These are phyloP conservation scores for Planiliza haematocheilus DNA, from an alignment of 2,113 vertebrate species.

Conservation along the genomic window DNA sequence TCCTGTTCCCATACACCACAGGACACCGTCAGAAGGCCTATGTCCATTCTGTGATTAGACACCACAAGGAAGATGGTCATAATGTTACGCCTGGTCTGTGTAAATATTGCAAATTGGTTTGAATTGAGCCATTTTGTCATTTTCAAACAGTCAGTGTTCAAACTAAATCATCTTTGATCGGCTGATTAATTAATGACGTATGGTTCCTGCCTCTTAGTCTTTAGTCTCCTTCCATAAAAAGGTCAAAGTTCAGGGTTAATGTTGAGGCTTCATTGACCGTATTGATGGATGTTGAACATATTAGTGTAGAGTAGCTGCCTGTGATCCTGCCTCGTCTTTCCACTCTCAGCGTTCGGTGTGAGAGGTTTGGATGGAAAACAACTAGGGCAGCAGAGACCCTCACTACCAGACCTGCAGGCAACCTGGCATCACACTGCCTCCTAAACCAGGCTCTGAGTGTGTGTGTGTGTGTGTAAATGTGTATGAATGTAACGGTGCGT, in stretches of 20 bases:
- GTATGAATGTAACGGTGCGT: slow-evolving; percentile 1
- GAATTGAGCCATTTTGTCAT: too few species aligned
- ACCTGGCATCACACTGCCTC: slow-evolving; percentile 58
- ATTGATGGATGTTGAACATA: slow-evolving; percentile 6
- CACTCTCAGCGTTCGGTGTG: not conserved
- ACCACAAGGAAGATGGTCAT: too few species aligned
- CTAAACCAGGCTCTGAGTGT: slow-evolving; percentile 13
- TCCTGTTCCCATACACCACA: too few species aligned
- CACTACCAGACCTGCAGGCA: slow-evolving; percentile 60
- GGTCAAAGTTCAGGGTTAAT: not conserved
- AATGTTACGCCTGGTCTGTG: too few species aligned
- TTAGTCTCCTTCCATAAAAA: not conserved
- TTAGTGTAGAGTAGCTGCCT: slow-evolving; percentile 15
- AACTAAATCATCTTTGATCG: too few species aligned
- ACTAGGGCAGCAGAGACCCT: slow-evolving; percentile 64
- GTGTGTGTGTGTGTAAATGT: slow-evolving; percentile 18
- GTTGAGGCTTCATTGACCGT: not conserved
- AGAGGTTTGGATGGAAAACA: slow-evolving; percentile 54
- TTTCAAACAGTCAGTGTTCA: too few species aligned
- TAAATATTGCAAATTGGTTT: too few species aligned
- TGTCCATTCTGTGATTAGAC: too few species aligned
- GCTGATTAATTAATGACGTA: not conserved
- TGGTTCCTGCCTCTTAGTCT: not conserved
- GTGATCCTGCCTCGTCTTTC: not conserved
- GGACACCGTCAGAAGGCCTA: too few species aligned